Evolutionary conservation across 1,140 invertebrate genomes (phyloP).

Genomic region (Drosophila pseudoananassae): DNA sequence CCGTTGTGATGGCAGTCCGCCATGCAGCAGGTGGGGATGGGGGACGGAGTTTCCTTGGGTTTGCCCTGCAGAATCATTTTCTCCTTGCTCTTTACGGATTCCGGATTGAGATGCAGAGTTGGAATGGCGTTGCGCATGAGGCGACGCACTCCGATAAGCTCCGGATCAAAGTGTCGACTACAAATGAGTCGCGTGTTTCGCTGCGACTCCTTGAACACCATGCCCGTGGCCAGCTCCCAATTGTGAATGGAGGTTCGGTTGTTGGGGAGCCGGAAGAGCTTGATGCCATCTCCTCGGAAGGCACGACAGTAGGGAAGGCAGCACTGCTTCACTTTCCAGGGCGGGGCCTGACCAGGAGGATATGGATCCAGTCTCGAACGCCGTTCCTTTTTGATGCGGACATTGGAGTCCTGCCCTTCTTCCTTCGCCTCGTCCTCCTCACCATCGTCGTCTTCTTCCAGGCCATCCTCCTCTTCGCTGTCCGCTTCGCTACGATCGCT

Average conservation of each 20-base stretch:
- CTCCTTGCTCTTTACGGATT: not conserved
- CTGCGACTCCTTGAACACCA: slow-evolving; percentile 65
- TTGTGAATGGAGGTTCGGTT: slow-evolving; percentile 52
- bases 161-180: slow-evolving; percentile 67
- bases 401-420: not conserved
- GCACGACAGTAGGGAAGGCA: slow-evolving; percentile 66
- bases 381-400: slow-evolving; percentile 27
- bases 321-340: slow-evolving; percentile 68
- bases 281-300: slow-evolving; percentile 66
- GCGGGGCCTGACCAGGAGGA: slow-evolving; percentile 29
- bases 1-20: slow-evolving; percentile 39
- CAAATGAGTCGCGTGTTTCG: slow-evolving; percentile 71
- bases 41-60: not conserved
- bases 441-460: slow-evolving; percentile 38
- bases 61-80: not conserved
- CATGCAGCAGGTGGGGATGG: slow-evolving; percentile 48
- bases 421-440: slow-evolving; percentile 10
- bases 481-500: slow-evolving; percentile 38
- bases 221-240: slow-evolving; percentile 68
- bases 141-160: slow-evolving; percentile 66
- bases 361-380: slow-evolving; percentile 34
- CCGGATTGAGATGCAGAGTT: slow-evolving; percentile 43
- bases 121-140: slow-evolving; percentile 66
- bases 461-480: slow-evolving; percentile 35
- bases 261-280: slow-evolving; percentile 64